Conservation (phyloP, 2,113 vertebrate genomes). For the Alosa alosa region DNA sequence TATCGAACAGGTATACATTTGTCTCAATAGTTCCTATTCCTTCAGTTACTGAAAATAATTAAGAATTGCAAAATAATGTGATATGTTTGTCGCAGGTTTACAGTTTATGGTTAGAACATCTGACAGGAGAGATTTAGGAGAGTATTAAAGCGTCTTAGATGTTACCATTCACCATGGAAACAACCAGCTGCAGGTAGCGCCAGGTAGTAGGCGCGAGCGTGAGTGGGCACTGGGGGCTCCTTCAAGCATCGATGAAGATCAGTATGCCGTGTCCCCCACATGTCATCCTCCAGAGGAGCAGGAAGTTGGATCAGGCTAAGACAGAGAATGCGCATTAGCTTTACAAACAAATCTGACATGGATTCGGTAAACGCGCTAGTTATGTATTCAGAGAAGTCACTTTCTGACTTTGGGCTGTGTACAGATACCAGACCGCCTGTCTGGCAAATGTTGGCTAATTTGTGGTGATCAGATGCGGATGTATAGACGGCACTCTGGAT, state of each 20-base stretch:
- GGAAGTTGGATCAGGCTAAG: not conserved
- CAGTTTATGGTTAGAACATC: not conserved
- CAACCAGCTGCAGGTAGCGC: not conserved
- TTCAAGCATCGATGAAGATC: not conserved
- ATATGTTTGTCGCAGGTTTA: no score
- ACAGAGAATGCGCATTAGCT: not conserved
- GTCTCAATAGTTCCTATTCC: no score
- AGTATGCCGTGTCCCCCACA: not conserved
- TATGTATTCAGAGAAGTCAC: not conserved
- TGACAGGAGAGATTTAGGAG: not conserved
- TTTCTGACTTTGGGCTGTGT: not conserved
- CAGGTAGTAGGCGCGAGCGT: not conserved
- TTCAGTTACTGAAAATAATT: no score
- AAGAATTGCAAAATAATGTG: no score
- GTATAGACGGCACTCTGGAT: not conserved
- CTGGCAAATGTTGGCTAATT: not conserved
- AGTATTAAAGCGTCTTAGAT: not conserved
- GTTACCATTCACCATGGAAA: not conserved
- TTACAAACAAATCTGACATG: not conserved
- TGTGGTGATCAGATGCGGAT: not conserved
- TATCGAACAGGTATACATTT: no score
- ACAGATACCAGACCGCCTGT: not conserved
- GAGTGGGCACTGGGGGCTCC: not conserved
- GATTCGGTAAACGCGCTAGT: not conserved
- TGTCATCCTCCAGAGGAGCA: not conserved